phyloP scores from a whole-genome alignment of 2,113 vertebrate genomes.

The Greenwoodochromis staneri region DNA sequence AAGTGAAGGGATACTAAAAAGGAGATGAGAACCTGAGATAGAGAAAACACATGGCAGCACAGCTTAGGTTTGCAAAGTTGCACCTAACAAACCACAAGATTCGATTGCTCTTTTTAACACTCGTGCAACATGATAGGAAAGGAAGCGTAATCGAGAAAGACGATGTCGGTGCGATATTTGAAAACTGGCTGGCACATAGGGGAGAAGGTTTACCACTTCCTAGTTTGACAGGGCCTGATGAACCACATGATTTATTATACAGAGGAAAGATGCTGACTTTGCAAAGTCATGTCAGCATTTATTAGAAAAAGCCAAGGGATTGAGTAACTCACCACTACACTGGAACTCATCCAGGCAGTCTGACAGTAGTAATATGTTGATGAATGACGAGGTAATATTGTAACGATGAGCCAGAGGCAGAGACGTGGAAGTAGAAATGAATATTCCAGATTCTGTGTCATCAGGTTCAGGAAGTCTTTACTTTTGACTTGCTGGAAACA shows the following conservation, averaged over 20 bases:
- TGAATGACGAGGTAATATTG: not conserved
- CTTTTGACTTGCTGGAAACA: not conserved
- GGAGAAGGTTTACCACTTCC: not conserved
- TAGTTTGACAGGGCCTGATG: not conserved
- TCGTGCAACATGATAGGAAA: not conserved
- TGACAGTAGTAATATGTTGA: not conserved
- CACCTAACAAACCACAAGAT: not conserved
- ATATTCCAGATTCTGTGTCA: not conserved
- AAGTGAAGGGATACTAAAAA: not conserved
- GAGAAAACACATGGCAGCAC: not conserved
- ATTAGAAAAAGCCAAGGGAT: not conserved
- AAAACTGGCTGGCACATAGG: not conserved
- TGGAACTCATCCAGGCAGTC: not conserved
- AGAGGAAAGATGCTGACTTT: not conserved
- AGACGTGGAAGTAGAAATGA: fast-evolving
- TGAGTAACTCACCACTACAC: not conserved
- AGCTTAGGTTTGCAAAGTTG: not conserved
- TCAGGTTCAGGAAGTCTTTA: not conserved
- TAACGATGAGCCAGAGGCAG: not conserved
- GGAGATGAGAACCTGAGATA: not conserved
- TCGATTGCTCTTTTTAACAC: not conserved
- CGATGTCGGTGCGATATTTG: not conserved
- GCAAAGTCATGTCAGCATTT: not conserved
- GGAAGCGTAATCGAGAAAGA: not conserved
- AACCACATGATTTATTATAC: not conserved